These are phyloP conservation scores for Stenolophus ochropezus DNA, from an alignment of 2,888 invertebrate species.

Conservation along the genomic window DNA sequence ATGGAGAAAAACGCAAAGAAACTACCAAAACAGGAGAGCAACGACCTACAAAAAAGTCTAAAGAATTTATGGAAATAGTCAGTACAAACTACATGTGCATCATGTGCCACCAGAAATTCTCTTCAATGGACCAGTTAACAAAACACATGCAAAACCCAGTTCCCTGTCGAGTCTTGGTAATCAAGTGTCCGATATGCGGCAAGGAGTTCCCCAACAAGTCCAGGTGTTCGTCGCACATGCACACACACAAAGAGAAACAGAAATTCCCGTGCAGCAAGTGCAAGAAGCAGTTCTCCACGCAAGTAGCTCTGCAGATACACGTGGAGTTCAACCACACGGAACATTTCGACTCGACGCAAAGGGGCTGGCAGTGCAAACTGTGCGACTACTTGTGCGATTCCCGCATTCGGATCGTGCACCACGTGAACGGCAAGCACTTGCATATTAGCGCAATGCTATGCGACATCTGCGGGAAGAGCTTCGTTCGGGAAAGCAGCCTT, in stretches of 20 bases:
- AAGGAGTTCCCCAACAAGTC: slow-evolving; percentile 59
- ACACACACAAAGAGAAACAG: slow-evolving; percentile 61
- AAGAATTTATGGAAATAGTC: slow-evolving; percentile 48
- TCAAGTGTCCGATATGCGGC: slow-evolving; percentile 49
- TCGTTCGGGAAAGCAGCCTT: slow-evolving; percentile 60
- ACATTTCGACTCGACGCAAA: slow-evolving; percentile 62
- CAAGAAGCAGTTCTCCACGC: slow-evolving; percentile 55
- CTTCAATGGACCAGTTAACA: slow-evolving; percentile 54
- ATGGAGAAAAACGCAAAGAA: slow-evolving; percentile 27
- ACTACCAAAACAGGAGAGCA: background rate
- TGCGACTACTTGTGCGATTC: slow-evolving; percentile 55
- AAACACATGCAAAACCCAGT: slow-evolving; percentile 55
- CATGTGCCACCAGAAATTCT: slow-evolving; percentile 61
- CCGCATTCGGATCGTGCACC: slow-evolving; percentile 60
- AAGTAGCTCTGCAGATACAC: slow-evolving; percentile 39
- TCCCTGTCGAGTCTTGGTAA: slow-evolving; percentile 29
- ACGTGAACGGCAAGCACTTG: slow-evolving; percentile 62
- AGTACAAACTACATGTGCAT: slow-evolving; percentile 61
- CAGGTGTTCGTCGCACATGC: slow-evolving; percentile 59
- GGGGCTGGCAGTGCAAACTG: slow-evolving; percentile 61
- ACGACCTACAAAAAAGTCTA: slow-evolving; percentile 5
- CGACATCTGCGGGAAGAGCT: slow-evolving; percentile 71
- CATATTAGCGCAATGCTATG: slow-evolving; percentile 67
- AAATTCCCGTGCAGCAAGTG: slow-evolving; percentile 61
- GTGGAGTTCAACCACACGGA: slow-evolving; percentile 50